These are phyloP conservation scores for Lophius americanus DNA, from an alignment of 2,797 vertebrate genomes.

Conservation along the genomic window DNA sequence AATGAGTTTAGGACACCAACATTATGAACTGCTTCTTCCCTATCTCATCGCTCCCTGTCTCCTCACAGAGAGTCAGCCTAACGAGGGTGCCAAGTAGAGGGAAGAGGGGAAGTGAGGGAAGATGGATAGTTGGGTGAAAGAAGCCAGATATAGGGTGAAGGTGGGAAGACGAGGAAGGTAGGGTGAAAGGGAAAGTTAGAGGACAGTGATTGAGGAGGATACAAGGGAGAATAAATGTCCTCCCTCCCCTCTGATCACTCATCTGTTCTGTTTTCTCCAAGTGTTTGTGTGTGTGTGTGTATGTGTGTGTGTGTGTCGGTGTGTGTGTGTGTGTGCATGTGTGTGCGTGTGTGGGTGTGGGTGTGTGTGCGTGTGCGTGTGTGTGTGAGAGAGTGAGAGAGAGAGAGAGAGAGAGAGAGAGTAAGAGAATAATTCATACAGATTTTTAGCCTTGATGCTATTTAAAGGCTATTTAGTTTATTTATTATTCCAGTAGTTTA, in stretches of 20 bases:
- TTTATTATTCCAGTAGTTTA: not conserved
- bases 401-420: too few species aligned
- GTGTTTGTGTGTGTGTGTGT: not conserved
- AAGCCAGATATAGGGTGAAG: not conserved
- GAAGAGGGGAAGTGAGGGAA: not conserved
- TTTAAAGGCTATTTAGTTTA: not conserved
- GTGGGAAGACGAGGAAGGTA: slow-evolving; percentile 1
- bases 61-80: slow-evolving; percentile 40
- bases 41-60: slow-evolving; percentile 43
- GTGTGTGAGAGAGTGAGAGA: too few species aligned
- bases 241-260: slow-evolving; percentile 31
- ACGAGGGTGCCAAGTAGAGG: slow-evolving; percentile 25
- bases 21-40: slow-evolving; percentile 36
- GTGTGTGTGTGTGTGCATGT: not conserved
- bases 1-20: slow-evolving; percentile 43
- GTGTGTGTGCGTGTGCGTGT: too few species aligned
- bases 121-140: not conserved
- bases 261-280: slow-evolving; percentile 11
- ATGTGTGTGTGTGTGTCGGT: not conserved
- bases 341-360: too few species aligned
- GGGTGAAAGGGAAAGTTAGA: slow-evolving; percentile 28
- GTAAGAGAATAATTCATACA: not conserved
- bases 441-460: not conserved
- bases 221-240: slow-evolving; percentile 27
- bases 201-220: slow-evolving; percentile 17